Evolutionary conservation across 2,113 vertebrate genomes (phyloP).

Genomic region (Rattus rattus): DNA sequence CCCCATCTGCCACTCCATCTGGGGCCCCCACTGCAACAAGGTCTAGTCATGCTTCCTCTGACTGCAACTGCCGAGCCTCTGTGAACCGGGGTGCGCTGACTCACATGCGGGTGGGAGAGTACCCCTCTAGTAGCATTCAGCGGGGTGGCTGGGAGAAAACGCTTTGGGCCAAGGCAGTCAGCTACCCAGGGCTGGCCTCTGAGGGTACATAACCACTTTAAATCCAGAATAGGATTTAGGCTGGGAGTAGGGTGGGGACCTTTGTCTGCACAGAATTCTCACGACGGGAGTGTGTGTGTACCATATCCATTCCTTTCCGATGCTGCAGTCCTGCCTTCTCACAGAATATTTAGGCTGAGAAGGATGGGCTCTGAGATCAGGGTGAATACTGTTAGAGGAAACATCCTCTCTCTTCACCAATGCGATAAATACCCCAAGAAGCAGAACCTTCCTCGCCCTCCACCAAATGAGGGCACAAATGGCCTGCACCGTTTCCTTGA

Average conservation of each 20-base stretch:
- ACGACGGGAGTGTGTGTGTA: background rate
- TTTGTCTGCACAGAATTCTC: background rate
- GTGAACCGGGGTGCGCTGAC: background rate
- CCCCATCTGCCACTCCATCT: background rate
- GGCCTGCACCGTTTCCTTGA: background rate
- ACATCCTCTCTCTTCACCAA: background rate
- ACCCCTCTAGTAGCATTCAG: background rate
- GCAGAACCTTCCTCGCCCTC: background rate
- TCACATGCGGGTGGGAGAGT: background rate
- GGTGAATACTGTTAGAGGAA: background rate
- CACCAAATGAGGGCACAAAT: background rate
- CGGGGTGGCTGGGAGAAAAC: background rate
- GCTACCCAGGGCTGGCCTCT: background rate
- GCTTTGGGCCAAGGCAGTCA: background rate
- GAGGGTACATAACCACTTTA: background rate
- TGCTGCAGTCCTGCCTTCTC: background rate
- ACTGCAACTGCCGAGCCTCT: background rate
- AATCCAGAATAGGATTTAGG: too few species aligned
- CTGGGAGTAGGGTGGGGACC: background rate
- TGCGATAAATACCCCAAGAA: background rate
- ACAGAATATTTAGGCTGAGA: background rate
- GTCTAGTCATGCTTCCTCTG: background rate
- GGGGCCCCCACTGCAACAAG: background rate
- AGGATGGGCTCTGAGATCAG: background rate
- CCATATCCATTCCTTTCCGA: background rate